Percentiles rank a stretch among this genome's conserved stretches.
Evolutionary conservation across 2,113 vertebrate genomes (phyloP).

Genomic region (Coturnix japonica): DNA sequence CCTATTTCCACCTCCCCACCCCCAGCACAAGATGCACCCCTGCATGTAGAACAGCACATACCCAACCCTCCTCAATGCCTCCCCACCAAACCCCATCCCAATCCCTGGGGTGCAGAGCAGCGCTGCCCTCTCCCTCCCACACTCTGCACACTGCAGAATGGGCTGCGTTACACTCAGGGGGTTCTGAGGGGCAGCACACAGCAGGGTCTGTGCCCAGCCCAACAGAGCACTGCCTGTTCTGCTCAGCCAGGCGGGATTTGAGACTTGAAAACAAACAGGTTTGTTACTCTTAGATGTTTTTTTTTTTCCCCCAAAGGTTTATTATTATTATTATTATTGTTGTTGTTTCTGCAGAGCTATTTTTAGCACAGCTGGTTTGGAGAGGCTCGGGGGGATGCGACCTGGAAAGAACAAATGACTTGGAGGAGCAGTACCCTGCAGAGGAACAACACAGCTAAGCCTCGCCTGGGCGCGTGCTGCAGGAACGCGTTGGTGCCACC

Average conservation of each 20-base stretch:
- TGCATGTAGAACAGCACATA: neutral
- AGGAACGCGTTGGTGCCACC: conserved; percentile 34
- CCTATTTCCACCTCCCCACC: neutral
- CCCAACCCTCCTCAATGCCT: neutral
- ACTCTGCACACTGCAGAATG: neutral
- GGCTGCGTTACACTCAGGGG: neutral
- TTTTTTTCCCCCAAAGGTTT: conserved; percentile 42
- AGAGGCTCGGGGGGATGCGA: conserved; percentile 40
- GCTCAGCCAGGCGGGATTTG: neutral
- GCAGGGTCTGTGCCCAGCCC: neutral
- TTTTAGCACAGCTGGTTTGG: conserved; percentile 23
- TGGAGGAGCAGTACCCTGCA: conserved; percentile 30
- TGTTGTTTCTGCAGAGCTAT: conserved; percentile 49
- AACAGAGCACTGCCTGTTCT: conserved; percentile 67
- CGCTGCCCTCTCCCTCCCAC: neutral
- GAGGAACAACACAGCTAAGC: conserved; percentile 57
- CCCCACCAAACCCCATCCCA: fast-evolving
- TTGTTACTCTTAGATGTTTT: conserved; percentile 14
- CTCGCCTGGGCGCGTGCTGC: conserved; percentile 41
- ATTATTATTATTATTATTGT: conserved; percentile 21
- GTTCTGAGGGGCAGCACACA: neutral
- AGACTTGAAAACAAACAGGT: conserved; percentile 57
- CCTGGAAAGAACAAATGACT: conserved; percentile 32
- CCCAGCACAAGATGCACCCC: neutral
- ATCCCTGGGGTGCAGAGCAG: neutral